Evolutionary conservation across 1,140 invertebrate species (phyloP).

Genomic region (Cotesia chilonis): DNA sequence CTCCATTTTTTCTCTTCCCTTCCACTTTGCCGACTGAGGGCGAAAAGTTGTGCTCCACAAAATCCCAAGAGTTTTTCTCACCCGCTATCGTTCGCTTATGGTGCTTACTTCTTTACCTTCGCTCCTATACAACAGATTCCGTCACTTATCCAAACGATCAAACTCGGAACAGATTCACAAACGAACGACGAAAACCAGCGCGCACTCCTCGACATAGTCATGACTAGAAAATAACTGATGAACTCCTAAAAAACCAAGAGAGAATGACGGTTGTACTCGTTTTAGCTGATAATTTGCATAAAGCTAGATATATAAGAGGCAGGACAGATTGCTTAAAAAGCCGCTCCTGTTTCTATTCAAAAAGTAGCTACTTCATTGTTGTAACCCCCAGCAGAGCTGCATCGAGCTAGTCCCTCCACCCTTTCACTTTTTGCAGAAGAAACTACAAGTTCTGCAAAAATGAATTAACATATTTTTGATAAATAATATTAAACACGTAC

Average conservation of each 20-base stretch:
- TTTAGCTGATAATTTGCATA: slow-evolving; percentile 61
- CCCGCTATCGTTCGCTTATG: slow-evolving; percentile 8
- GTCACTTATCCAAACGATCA: slow-evolving; percentile 4
- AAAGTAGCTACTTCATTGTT: slow-evolving; percentile 53
- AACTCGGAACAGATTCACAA: background rate
- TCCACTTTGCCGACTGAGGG: slow-evolving; percentile 37
- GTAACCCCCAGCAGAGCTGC: slow-evolving; percentile 60
- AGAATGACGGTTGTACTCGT: slow-evolving; percentile 55
- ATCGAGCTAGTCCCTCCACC: slow-evolving; percentile 48
- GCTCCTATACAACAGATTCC: slow-evolving; percentile 10
- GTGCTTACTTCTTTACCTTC: slow-evolving; percentile 35
- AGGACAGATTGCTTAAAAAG: slow-evolving; percentile 50
- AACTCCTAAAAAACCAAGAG: slow-evolving; percentile 42
- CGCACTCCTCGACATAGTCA: slow-evolving; percentile 27
- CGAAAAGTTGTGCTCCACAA: no score
- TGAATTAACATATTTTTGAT: background rate
- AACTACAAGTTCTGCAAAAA: slow-evolving; percentile 45
- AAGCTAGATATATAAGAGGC: slow-evolving; percentile 55
- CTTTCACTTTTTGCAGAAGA: slow-evolving; percentile 31
- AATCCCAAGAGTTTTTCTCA: slow-evolving; percentile 17
- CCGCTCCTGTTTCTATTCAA: slow-evolving; percentile 48
- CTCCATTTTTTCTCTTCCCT: slow-evolving; percentile 48
- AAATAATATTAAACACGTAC: no score
- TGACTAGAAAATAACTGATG: slow-evolving; percentile 47
- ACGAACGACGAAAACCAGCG: background rate